These are phyloP conservation scores for Pollenia labialis DNA, from an alignment of 2,888 invertebrate genomes.

Conservation along the genomic window DNA sequence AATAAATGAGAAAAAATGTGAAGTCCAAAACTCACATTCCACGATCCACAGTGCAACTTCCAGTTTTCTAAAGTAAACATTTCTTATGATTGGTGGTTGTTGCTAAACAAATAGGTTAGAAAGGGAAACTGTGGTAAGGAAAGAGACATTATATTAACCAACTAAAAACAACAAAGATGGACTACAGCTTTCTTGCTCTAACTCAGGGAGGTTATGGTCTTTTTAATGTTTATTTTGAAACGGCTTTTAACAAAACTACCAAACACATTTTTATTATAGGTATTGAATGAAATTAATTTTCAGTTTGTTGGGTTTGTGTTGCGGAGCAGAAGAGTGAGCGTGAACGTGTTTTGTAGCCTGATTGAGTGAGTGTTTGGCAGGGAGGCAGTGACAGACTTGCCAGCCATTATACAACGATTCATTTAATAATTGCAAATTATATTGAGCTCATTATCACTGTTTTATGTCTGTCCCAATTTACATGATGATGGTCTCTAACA, in stretches of 20 bases:
- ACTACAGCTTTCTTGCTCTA: neutral
- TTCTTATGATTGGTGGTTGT: slow-evolving; percentile 48
- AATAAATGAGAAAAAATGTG: neutral
- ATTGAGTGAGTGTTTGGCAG: slow-evolving; percentile 14
- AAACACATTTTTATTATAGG: neutral
- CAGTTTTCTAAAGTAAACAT: slow-evolving; percentile 27
- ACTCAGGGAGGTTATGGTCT: neutral
- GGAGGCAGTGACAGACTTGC: slow-evolving; percentile 71
- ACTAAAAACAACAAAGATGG: neutral
- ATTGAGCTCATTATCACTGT: slow-evolving; percentile 82
- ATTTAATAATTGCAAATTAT: slow-evolving; percentile 83
- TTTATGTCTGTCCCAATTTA: slow-evolving; percentile 74
- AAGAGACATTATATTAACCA: neutral
- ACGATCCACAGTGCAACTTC: slow-evolving; percentile 65
- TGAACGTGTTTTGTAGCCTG: neutral
- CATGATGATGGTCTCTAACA: slow-evolving; percentile 57
- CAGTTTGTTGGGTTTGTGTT: neutral
- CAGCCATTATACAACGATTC: slow-evolving; percentile 81
- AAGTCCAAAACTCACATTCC: slow-evolving; percentile 55
- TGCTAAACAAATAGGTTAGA: neutral
- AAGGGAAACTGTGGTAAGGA: slow-evolving; percentile 11
- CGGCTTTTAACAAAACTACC: slow-evolving; percentile 7
- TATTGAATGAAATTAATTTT: neutral
- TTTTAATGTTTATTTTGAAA: neutral
- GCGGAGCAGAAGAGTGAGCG: neutral